Conservation (phyloP, 1,140 invertebrate genomes). For the Eupeodes corollae region DNA sequence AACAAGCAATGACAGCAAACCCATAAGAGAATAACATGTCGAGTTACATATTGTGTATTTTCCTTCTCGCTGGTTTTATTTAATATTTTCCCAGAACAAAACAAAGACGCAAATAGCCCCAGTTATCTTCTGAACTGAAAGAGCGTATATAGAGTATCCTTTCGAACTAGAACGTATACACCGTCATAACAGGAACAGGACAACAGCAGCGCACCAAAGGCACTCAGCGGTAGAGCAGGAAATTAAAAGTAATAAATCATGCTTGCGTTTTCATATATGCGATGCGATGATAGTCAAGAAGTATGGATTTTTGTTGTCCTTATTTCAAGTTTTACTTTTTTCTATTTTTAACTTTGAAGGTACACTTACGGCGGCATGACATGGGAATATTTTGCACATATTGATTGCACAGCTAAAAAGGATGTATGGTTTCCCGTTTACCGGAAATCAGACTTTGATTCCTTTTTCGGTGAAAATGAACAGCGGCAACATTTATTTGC, state of each 20-base stretch:
- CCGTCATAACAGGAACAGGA: neutral
- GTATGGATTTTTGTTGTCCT: too few relatives aligned
- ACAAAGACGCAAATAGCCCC: neutral
- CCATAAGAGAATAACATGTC: neutral
- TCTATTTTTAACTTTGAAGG: too few relatives aligned
- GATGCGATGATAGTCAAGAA: neutral
- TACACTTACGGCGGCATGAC: too few relatives aligned
- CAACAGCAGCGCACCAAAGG: neutral
- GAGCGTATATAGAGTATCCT: too few relatives aligned
- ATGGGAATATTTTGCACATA: too few relatives aligned
- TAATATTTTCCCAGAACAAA: neutral
- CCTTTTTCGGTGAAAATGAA: too few relatives aligned
- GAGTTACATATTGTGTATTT: neutral
- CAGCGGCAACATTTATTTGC: too few relatives aligned
- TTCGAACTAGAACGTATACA: neutral
- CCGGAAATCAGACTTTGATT: too few relatives aligned
- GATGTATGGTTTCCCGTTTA: too few relatives aligned
- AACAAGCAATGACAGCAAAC: neutral
- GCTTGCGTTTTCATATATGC: neutral
- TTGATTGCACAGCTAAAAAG: too few relatives aligned
- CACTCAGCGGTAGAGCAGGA: slow-evolving; percentile 2
- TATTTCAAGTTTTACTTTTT: too few relatives aligned
- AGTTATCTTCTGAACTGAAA: too few relatives aligned
- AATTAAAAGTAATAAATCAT: slow-evolving; percentile 5
- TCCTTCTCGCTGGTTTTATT: neutral